These are phyloP conservation scores for Trichoplusia ni DNA, from an alignment of 1,140 invertebrate species.

Conservation along the genomic window DNA sequence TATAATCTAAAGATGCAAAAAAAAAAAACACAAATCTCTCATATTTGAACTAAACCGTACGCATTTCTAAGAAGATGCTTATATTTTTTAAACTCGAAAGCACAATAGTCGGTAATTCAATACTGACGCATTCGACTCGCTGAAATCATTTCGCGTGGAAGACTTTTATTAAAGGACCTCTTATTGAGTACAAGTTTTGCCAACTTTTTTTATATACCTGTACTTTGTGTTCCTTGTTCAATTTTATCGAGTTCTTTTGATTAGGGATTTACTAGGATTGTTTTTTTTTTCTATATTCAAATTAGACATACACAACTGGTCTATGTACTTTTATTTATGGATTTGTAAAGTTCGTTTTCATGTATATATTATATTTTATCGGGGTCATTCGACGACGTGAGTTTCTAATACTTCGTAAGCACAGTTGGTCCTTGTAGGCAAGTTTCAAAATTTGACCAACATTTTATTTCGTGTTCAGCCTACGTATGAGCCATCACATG, in stretches of 20 bases:
- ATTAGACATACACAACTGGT: too few relatives aligned
- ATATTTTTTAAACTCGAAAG: not conserved
- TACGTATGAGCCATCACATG: not conserved
- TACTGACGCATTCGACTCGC: conserved; percentile 12
- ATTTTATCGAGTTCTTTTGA: not conserved
- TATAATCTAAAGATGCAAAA: not conserved
- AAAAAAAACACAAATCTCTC: not conserved
- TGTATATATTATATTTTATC: too few relatives aligned
- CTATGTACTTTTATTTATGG: too few relatives aligned
- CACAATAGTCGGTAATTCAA: conserved; percentile 21
- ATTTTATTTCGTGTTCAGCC: not conserved
- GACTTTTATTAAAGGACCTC: conserved; percentile 15
- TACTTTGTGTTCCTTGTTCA: not conserved
- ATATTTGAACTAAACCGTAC: not conserved
- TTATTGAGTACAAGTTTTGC: conserved; percentile 16
- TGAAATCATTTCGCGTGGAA: conserved; percentile 6
- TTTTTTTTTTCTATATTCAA: not conserved
- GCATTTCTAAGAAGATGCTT: not conserved
- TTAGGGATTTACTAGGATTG: not conserved
- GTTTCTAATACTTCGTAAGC: not conserved
- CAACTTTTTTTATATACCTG: conserved; percentile 19
- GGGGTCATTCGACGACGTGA: too few relatives aligned
- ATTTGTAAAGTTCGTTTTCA: too few relatives aligned
- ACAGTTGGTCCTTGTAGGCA: not conserved
- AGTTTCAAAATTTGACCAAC: conserved; percentile 10